These are phyloP conservation scores for Monodelphis domestica DNA, from an alignment of 2,797 vertebrate species.

Conservation along the genomic window DNA sequence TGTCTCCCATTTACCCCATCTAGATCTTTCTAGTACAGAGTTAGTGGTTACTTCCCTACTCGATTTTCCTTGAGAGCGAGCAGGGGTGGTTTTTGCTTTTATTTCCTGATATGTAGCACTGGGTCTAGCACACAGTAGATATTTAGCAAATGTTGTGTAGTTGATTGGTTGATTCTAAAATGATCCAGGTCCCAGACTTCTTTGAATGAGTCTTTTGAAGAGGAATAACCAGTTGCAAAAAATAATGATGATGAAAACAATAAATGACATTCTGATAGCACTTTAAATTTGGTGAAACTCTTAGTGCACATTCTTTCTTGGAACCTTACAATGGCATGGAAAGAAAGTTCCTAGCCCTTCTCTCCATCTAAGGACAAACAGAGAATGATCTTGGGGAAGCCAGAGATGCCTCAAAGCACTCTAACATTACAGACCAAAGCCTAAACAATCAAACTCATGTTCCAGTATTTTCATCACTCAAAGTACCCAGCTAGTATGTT, in stretches of 20 bases:
- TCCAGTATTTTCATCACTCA: background rate
- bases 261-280: background rate
- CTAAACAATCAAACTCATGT: background rate
- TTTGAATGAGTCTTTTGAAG: background rate
- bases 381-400: background rate
- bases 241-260: background rate
- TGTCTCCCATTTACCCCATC: background rate
- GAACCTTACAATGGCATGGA: background rate
- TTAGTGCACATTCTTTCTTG: background rate
- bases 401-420: background rate
- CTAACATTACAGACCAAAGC: background rate
- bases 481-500: background rate
- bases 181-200: background rate
- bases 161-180: background rate
- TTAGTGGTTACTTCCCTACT: background rate
- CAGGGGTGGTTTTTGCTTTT: background rate
- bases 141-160: background rate
- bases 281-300: background rate
- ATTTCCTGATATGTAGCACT: background rate
- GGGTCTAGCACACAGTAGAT: background rate
- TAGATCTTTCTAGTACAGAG: background rate
- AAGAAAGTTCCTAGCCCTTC: background rate
- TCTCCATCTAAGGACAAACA: background rate
- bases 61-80: background rate
- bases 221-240: background rate